Evolutionary conservation across 2,113 vertebrate species (phyloP), one percentile per base, ranked within the genome.

Genomic region (Podilymbus podiceps): DNA sequence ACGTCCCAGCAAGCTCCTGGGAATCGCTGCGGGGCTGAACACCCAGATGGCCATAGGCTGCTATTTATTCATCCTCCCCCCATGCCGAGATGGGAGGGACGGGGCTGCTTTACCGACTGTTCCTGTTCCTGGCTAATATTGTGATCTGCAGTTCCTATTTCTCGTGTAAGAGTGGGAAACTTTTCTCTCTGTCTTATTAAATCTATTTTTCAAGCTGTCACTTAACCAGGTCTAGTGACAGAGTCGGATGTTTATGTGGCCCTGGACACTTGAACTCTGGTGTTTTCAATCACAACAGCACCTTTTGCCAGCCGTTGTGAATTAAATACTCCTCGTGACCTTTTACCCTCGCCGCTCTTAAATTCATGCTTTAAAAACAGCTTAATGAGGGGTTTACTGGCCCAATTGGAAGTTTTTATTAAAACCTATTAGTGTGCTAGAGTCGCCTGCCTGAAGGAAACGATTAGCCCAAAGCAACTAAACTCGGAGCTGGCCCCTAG

Each of bases 321-420:
- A 98, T 99, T 98, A 98, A 98, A 97, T 97, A 97, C 96, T 98
- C 98, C 97, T 93, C 63, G 40, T 97, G 98, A 99, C 98, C 98
- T 97, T 92, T 98, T 97, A 97, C 98, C 98, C 98, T 92, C 64
- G 52, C 90, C 76, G 94, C 98, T 98, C 98, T 98, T 98, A 98
- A 98, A 98, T 98, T 98, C 97, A 98, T 98, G 98, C 98, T 98
- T 98, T 99, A 98, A 99, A 99, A 99, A 99, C 98, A 98, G 98
- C 97, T 97, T 99, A 99, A 99, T 99, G 98, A 99, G 98, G 98
- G 98, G 98, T 99, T 99, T 99, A 98, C 98, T 98, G 98, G 98
- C 98, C 97, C 98, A 98, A 98, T 98, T 98, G 98, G 97, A 98
- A 98, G 97, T 98, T 99, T 99, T 99, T 98, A 98, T 98, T 98